Conservation (phyloP, 2,797 vertebrate species). For the Sandelia bainsii region DNA sequence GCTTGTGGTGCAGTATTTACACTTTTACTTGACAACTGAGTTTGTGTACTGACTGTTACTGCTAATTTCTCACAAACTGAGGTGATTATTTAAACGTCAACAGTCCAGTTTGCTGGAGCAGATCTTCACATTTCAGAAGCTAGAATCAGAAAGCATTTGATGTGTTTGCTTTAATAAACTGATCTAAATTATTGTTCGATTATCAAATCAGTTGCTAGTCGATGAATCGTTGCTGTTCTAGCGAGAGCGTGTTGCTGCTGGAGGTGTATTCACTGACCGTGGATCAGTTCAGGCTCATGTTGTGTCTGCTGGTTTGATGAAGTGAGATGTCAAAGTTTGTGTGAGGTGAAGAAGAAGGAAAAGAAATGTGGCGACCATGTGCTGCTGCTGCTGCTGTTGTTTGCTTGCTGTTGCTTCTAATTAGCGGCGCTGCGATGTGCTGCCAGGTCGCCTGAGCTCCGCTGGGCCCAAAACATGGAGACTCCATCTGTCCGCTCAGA, state of each 20-base stretch:
- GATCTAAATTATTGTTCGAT: no score
- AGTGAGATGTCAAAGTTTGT: constrained; percentile 53
- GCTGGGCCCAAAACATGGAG: not conserved
- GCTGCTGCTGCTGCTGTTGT: constrained; percentile 60
- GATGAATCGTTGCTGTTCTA: no score
- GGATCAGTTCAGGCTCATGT: not conserved
- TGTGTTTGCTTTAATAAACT: no score
- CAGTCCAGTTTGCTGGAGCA: no score
- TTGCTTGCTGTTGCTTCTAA: constrained; percentile 71
- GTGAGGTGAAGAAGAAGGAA: constrained; percentile 25
- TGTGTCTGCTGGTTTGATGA: not conserved
- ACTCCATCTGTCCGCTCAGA: not conserved
- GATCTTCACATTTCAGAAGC: no score
- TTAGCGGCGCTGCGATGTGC: constrained; percentile 62
- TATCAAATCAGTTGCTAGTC: no score
- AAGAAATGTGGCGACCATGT: constrained; percentile 74
- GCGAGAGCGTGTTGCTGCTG: not conserved
- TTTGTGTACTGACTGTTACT: no score
- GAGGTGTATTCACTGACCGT: not conserved
- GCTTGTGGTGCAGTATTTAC: no score
- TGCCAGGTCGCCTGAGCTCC: constrained; percentile 52
- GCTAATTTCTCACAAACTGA: no score
- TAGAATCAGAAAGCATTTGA: no score
- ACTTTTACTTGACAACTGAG: no score
- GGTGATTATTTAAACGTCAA: no score